These are phyloP conservation scores for Epizoanthus fatuus DNA, from an alignment of 92 coral and sea anemone genomes.

Conservation along the genomic window DNA sequence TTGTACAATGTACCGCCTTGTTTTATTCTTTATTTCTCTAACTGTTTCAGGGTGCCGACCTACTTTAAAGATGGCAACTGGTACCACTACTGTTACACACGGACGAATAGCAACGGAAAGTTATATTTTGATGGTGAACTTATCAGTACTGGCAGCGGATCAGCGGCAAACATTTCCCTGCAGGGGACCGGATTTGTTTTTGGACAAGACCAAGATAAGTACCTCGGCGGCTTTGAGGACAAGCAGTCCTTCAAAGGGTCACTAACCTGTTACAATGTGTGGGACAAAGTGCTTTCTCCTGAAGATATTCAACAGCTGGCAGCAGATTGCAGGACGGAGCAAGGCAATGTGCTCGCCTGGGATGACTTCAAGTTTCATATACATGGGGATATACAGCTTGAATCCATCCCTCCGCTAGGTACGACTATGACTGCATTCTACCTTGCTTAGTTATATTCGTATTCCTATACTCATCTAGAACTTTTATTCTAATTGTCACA, in stretches of 20 bases:
- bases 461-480: too few relatives aligned
- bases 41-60: not conserved
- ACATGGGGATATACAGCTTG: constrained; percentile 21
- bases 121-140: not conserved
- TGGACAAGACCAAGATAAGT: constrained; percentile 5
- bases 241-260: not conserved
- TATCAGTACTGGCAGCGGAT: accelerated
- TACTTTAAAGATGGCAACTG: constrained; percentile 1
- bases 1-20: too few relatives aligned
- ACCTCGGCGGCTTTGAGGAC: not conserved
- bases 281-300: constrained; percentile 5
- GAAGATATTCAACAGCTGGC: constrained; percentile 19
- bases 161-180: not conserved
- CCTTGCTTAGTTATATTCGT: too few relatives aligned
- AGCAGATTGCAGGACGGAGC: constrained; percentile 7
- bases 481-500: too few relatives aligned
- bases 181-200: not conserved
- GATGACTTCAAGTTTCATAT: constrained; percentile 11
- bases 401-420: not conserved
- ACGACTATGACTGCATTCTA: not conserved
- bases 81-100: constrained; percentile 8
- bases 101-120: not conserved
- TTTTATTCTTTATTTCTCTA: not conserved
- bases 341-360: constrained; percentile 25
- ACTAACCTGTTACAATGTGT: constrained; percentile 26